Evolutionary conservation across 2,113 vertebrate species (phyloP).

Genomic region (Meleagris gallopavo): DNA sequence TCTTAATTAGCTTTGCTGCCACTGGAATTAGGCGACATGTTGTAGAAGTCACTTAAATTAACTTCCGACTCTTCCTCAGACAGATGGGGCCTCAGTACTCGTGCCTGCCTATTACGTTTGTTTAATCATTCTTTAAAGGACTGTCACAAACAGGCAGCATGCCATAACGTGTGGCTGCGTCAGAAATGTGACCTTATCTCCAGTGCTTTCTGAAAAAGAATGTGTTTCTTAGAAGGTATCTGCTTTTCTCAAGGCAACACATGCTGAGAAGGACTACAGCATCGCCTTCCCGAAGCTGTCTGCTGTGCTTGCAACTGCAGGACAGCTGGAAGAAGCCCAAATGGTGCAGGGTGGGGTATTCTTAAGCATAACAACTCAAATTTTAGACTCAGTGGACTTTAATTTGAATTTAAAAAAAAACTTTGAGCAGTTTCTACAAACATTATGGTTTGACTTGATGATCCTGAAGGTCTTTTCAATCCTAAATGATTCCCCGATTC

Average conservation of each 20-base stretch:
- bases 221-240: not conserved
- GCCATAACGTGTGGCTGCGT: not conserved
- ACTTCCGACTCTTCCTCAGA: constrained; percentile 60
- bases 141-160: not conserved
- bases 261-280: not conserved
- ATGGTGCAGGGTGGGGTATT: not conserved
- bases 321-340: not conserved
- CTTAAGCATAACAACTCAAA: not conserved
- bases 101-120: not conserved
- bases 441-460: not conserved
- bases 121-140: constrained; percentile 46
- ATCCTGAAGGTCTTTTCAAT: not conserved
- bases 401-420: not conserved
- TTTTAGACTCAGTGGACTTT: not conserved
- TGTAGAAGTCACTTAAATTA: constrained; percentile 66
- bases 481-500: not conserved
- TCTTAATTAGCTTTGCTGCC: constrained; percentile 62
- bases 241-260: not conserved
- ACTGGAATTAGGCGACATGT: constrained; percentile 37
- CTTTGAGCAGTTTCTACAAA: not conserved
- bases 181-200: not conserved
- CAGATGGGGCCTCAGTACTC: constrained; percentile 5
- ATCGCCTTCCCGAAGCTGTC: not conserved
- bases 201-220: not conserved
- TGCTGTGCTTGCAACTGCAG: not conserved